Evolutionary conservation across 2,888 invertebrate species (phyloP).

Genomic region (Vannuccia rotundouncinata): DNA sequence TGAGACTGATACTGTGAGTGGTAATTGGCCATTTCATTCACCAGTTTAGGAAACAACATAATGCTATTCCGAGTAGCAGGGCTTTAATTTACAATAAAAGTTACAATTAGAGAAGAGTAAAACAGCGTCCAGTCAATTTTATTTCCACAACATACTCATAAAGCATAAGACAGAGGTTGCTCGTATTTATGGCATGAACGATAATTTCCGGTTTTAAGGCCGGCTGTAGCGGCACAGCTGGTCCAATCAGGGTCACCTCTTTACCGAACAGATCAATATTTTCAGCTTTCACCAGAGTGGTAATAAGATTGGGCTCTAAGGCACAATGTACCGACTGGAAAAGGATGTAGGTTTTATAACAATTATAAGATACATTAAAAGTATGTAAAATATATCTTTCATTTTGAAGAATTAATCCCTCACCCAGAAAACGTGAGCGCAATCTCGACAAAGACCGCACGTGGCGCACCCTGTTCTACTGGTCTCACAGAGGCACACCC

Average conservation of each 20-base stretch:
- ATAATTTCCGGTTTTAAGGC: background rate
- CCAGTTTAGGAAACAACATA: too few species aligned
- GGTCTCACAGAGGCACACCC: slow-evolving; percentile 13
- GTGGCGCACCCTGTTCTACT: background rate
- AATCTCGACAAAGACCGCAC: background rate
- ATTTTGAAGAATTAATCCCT: background rate
- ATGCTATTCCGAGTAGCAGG: too few species aligned
- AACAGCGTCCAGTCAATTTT: too few species aligned
- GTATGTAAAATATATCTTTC: background rate
- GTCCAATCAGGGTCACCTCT: background rate
- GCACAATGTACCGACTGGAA: background rate
- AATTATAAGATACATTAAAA: background rate
- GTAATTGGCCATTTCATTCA: too few species aligned
- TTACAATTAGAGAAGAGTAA: too few species aligned
- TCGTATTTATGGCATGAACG: background rate
- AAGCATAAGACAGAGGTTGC: background rate
- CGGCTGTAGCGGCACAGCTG: background rate
- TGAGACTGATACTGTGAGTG: too few species aligned
- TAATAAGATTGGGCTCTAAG: background rate
- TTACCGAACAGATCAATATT: background rate
- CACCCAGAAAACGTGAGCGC: background rate
- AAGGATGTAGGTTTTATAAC: too few species aligned
- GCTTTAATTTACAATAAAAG: too few species aligned
- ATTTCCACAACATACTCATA: background rate
- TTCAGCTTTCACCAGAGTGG: background rate